These are phyloP conservation scores for Punctoribates punctum DNA, from an alignment of 2,888 invertebrate genomes.

Conservation along the genomic window DNA sequence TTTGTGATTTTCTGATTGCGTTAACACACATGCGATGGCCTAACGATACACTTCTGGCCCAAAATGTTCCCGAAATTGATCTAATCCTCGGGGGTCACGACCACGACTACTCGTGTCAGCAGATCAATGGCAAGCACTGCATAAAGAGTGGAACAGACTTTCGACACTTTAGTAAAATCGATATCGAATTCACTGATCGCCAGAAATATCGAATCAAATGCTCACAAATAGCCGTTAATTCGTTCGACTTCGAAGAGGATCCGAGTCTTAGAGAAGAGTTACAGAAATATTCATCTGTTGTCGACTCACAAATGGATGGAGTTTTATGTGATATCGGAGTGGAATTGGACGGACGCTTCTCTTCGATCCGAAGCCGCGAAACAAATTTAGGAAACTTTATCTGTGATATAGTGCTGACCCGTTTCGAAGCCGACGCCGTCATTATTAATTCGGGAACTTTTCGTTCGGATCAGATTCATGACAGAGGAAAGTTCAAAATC, in stretches of 20 bases:
- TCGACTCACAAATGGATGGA: constrained; percentile 78
- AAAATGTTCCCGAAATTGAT: constrained; percentile 73
- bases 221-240: constrained; percentile 65
- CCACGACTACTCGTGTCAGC: constrained; percentile 73
- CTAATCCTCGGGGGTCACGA: constrained; percentile 88
- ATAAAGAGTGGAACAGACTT: constrained; percentile 90
- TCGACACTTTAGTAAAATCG: constrained; percentile 77
- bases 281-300: constrained; percentile 68
- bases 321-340: constrained; percentile 76
- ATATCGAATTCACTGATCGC: constrained; percentile 62
- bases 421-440: constrained; percentile 75
- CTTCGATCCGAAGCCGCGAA: constrained; percentile 71
- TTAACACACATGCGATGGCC: constrained; percentile 88
- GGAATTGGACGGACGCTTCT: constrained; percentile 81
- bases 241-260: constrained; percentile 68
- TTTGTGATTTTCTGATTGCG: constrained; percentile 75
- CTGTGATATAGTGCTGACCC: constrained; percentile 63
- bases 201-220: constrained; percentile 57
- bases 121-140: constrained; percentile 72
- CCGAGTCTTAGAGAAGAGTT: constrained; percentile 55
- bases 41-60: constrained; percentile 77
- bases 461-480: constrained; percentile 70
- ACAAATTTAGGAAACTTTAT: constrained; percentile 74
- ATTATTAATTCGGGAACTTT: constrained; percentile 86
- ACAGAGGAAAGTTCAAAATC: constrained; percentile 77